Percentiles rank a stretch among this genome's conserved stretches.
Evolutionary conservation across 2,113 vertebrate species (phyloP).

Genomic region (Cryptomyrus ogoouensis): DNA sequence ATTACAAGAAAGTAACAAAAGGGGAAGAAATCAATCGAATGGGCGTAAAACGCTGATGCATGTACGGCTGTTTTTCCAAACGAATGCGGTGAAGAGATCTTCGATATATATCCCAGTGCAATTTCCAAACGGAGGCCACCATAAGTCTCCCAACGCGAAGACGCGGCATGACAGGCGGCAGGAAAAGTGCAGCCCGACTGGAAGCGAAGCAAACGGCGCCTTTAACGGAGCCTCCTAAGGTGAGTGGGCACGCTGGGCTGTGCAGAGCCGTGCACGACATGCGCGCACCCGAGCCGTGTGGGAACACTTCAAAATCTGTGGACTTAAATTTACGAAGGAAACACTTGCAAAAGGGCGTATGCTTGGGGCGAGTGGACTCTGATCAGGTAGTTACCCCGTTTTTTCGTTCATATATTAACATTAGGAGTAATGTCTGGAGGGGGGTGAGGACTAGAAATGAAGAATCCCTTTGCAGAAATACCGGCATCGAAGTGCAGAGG

Average conservation of each 20-base stretch:
- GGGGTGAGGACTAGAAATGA: conserved; percentile 40
- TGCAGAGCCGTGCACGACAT: conserved; percentile 26
- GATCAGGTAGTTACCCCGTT: conserved; percentile 24
- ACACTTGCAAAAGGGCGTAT: conserved; percentile 1
- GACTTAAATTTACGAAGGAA: conserved; percentile 22
- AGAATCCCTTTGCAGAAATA: conserved; percentile 59
- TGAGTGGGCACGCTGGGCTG: conserved; percentile 33
- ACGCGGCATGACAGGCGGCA: background rate
- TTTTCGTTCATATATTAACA: background rate
- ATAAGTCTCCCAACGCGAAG: background rate
- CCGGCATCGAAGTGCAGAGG: conserved; percentile 54
- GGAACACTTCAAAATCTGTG: conserved; percentile 28
- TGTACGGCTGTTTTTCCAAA: background rate
- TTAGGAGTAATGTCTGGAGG: background rate
- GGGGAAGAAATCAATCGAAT: background rate
- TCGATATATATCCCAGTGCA: background rate
- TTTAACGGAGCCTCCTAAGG: conserved; percentile 37
- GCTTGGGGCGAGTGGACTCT: background rate
- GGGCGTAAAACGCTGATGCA: background rate
- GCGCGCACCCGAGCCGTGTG: conserved; percentile 32
- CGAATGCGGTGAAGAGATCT: background rate
- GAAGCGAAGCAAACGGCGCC: conserved; percentile 17
- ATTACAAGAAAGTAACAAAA: background rate
- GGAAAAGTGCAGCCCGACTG: background rate
- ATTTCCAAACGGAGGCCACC: background rate